Evolutionary conservation across 2,797 vertebrate species (phyloP).

Genomic region (Chanos chanos): DNA sequence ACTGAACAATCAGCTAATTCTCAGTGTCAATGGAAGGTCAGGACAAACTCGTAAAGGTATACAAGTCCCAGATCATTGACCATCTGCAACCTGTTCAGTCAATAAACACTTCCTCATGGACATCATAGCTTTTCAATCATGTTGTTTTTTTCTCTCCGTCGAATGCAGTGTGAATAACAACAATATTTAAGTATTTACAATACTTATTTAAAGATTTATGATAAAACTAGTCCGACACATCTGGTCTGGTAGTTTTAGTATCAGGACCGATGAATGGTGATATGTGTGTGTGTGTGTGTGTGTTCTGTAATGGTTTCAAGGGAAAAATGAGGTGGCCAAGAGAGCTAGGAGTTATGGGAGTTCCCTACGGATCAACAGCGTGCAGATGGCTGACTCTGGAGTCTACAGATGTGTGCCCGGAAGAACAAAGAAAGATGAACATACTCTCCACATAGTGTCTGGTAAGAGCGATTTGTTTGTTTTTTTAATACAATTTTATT

Average conservation of each 20-base stretch:
- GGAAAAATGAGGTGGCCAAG: fast-evolving
- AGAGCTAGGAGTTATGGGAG: fast-evolving
- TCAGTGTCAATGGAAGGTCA: fast-evolving
- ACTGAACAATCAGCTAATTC: fast-evolving
- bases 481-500: no score
- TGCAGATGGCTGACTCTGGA: conserved; percentile 18
- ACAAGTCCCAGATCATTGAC: no score
- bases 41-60: fast-evolving
- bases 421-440: fast-evolving
- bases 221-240: not conserved
- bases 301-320: no score
- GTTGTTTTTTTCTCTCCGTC: no score
- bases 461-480: no score
- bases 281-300: no score
- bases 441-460: conserved; percentile 6
- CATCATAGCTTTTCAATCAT: no score
- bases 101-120: no score
- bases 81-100: no score
- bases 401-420: not conserved
- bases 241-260: not conserved
- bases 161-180: not conserved
- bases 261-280: not conserved
- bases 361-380: not conserved
- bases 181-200: not conserved
- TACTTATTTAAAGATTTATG: not conserved